These are phyloP conservation scores for Rhynchopsitta pachyrhyncha DNA, from an alignment of 2,113 vertebrate species.

Conservation along the genomic window DNA sequence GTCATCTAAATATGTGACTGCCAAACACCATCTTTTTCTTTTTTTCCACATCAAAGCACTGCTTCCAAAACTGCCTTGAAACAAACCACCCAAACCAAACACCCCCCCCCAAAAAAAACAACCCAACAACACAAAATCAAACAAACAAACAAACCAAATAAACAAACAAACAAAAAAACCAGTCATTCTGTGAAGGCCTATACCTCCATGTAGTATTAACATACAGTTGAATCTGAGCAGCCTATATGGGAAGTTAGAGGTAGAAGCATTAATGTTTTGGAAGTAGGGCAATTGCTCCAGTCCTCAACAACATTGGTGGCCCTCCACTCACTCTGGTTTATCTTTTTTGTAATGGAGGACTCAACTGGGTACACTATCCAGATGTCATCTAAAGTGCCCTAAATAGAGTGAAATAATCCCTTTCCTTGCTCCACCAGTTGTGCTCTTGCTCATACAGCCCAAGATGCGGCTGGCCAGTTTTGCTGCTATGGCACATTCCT, in stretches of 20 bases:
- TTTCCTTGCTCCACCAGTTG: rapidly evolving
- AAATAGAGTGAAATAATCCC: background rate
- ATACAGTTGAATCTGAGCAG: background rate
- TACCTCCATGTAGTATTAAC: background rate
- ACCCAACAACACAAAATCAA: too few species aligned
- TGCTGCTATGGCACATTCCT: background rate
- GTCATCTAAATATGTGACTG: background rate
- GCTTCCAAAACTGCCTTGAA: background rate
- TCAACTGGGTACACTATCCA: background rate
- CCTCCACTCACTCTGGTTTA: background rate
- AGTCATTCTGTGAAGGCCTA: background rate
- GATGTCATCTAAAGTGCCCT: rapidly evolving
- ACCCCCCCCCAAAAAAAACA: too few species aligned
- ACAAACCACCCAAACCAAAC: too few species aligned
- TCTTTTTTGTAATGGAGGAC: background rate
- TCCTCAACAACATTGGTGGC: background rate
- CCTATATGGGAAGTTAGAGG: background rate
- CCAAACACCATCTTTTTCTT: background rate
- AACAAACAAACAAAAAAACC: too few species aligned
- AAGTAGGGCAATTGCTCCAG: background rate
- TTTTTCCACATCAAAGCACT: background rate
- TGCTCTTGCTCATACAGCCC: background rate
- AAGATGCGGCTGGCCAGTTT: background rate
- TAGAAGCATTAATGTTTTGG: background rate
- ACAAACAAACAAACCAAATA: too few species aligned